Evolutionary conservation across 2,113 vertebrate species (phyloP), one percentile per base, ranked within the genome.

Genomic region (Trogon surrucura): DNA sequence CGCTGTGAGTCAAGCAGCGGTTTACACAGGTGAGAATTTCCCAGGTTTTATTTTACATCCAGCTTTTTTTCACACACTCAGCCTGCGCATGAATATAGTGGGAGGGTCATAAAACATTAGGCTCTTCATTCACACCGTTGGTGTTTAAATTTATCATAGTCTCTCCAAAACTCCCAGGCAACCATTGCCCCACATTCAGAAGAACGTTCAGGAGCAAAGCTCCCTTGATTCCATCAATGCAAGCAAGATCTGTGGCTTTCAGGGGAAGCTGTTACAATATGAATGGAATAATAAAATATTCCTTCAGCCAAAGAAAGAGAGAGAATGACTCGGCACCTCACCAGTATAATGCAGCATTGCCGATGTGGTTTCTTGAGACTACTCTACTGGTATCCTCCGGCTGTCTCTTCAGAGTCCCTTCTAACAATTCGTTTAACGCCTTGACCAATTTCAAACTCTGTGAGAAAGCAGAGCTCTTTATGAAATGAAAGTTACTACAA

Each of bases 281-380:
- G 25, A 92, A 88, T 27, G n/a, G 73, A 91, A 69, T 69, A 92
- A 89, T 87, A 92, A 81, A 95, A 75, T 75, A 81, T 64, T 84
- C 44, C 41, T 86, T 72, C 29, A 75, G 61, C 44, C 77, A 64
- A 79, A 81, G 78, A 48, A 93, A 79, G 48, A 91, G 69, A 85
- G 72, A 88, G 75, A 74, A 74, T 48, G 89, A 61, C 73, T 95
- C 92, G 91, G 88, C 89, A 30, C 38, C 83, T 48, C 69, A 65
- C 30, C 0, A 25, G 81, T 77, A 91, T 51, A 80, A 93, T 75
- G 57, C 57, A 60, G 77, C 69, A 60, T 13, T 87, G 77, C 64
- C 91, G 91, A 8, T 81, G 93, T 88, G 96, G 95, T 96, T 97
- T 95, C 89, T 79, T 84, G 89, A 95, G 95, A 85, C 84, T 72